Evolutionary conservation across 2,113 vertebrate species (phyloP).

Genomic region (Raja brachyura): DNA sequence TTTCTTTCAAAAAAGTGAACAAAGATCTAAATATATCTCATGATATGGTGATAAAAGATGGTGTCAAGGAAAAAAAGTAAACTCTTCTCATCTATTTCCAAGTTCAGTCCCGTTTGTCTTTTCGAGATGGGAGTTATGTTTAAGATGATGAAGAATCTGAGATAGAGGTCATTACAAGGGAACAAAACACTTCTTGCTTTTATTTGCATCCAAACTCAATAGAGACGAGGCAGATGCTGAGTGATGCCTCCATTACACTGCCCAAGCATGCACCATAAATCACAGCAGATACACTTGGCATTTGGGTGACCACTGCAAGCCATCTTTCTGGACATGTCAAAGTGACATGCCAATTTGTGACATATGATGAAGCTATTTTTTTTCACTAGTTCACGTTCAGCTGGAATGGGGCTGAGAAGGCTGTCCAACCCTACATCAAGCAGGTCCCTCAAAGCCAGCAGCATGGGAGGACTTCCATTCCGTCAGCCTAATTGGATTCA

Average conservation of each 20-base stretch:
- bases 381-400: background rate
- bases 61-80: background rate
- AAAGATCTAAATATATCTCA: background rate
- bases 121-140: background rate
- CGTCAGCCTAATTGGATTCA: conserved; percentile 15
- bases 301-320: background rate
- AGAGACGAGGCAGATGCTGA: background rate
- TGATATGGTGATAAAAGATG: conserved; percentile 1
- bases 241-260: background rate
- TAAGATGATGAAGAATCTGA: background rate
- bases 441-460: background rate
- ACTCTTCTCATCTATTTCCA: background rate
- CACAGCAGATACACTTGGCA: background rate
- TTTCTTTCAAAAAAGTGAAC: background rate
- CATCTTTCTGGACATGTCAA: background rate
- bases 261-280: background rate
- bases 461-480: background rate
- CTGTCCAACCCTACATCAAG: background rate
- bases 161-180: background rate
- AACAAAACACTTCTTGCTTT: background rate
- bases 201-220: background rate
- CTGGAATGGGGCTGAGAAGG: background rate
- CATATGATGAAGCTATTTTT: background rate
- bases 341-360: background rate
- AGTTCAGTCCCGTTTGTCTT: background rate